Evolutionary conservation across 2,797 vertebrate species (phyloP), one percentile per base, ranked within the genome.

Genomic region (Macropodus opercularis): DNA sequence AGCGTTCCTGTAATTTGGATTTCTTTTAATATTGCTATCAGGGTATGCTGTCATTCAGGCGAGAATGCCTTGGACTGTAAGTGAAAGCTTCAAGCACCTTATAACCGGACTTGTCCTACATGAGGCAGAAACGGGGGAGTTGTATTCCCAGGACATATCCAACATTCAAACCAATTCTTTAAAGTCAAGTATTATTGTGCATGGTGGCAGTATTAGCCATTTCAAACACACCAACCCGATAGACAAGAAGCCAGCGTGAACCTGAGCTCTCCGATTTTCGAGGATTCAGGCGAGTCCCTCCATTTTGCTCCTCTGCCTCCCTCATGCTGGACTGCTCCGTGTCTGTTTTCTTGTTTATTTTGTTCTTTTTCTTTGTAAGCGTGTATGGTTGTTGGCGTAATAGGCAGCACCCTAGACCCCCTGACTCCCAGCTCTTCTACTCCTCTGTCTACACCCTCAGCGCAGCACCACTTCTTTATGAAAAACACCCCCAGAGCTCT

Each of bases 51-150:
- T 92, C 77, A 31, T 81, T 79, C 50, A 79, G 77, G 78, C 80
- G 62, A 79, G 85, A 67, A 77, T 31, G 79, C 79, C 86, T 78
- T 77, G 73, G 85, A 91, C 89, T 86, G 90, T 89, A 91, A 88
- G 88, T 81, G 81, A 87, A 89, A 84, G 84, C 87, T 90, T 80
- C 63, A 87, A 87, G 92, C 91, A 93, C 92, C 92, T 93, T 93
- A 92, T 89, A 61, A 75, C 74, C 61, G 68, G 85, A 87, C 76
- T 74, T 62, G 72, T 87, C 83, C 77, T 62, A 72, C 87, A 88
- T 87, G 87, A 90, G 90, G 89, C 79, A 76, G 72, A 80, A 81
- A 61, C 75, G 68, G 84, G 79, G 53, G 74, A 44, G 23, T 72
- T 74, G 66, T 63, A 74, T 79, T 74, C 83, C 82, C 72, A 80